Evolutionary conservation across 2,797 vertebrate genomes (phyloP), one percentile per base, ranked within the genome.

Genomic region (Odontamblyopus rebecca): DNA sequence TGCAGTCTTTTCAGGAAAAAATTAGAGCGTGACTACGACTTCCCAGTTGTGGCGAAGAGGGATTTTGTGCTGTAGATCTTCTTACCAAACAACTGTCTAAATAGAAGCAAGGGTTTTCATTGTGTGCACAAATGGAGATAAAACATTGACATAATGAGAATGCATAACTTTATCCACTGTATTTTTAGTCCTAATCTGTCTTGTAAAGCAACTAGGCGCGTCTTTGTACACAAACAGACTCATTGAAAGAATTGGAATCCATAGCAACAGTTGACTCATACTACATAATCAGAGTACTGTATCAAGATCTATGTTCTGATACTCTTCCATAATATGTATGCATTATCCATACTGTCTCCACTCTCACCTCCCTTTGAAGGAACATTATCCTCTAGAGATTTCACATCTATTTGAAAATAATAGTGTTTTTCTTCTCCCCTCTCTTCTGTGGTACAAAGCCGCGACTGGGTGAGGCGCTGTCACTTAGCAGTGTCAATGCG

Each of bases 401-500:
- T 90, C 80, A 89, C 87, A 88, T 91, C 91, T 92, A 92, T 92
- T 91, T 89, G 82, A 88, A 91, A 93, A 89, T 88, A 89, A 90
- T 87, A 80, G 82, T 70, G 67, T 87, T 87, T 88, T 90, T 89
- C 87, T 89, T 64, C 86, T 81, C 64, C 61, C 61, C 83, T 85
- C 78, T 81, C 80, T 90, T 82, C 81, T 74, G 77, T 73, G 7
- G 32, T 48, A 89, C 89, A 91, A 88, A 87, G 89, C 80, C 82
- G 80, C 79, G 77, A 84, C 84, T 79, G 86, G 86, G 91, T 69
- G 78, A 88, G 88, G 90, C 81, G 82, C 86, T 86, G 90, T 92
- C 90, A 93, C 89, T 93, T 91, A 93, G 87, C 88, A 81, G 82
- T 84, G 89, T 91, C 85, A 91, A 85, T 85, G 88, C 64, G 69